Base-by-base conservation (phyloP, 2,888 invertebrate genomes). In the Mycalesis mineus region DNA sequence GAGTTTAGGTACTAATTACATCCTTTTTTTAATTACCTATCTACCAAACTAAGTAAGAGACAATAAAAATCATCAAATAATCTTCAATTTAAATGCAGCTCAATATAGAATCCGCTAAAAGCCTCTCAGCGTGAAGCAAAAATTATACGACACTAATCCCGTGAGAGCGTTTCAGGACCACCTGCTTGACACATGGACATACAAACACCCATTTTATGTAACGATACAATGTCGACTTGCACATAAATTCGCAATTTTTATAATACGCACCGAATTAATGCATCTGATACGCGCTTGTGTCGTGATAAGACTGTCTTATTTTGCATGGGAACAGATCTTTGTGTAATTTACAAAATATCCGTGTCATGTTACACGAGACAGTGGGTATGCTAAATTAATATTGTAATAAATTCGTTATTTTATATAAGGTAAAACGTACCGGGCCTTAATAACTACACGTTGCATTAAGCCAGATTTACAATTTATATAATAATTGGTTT, bases 221-320 rank as follows among this genome's bases (percentile, higher is more conserved):
- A 70, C 68, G 69, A 73, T 70, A 75, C 71, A 75, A 72, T 74
- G 65, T 70, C 56, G 65, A 59, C 73, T 70, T 65, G 75, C 70
- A 59, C 75, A 86, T 88, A 88, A 87, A 86, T 78, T 82, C 71
- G 73, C 77, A 74, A 69, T 78, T 84, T 87, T 88, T 85, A 85
- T 84, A 78, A 69, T 73, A 77, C 75, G 67, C 74, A 78, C 80
- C 77, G 73, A 79, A 84, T 84, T 82, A 83, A 81, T 66, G 70
- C 63, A 68, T 70, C 68, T 71, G 33, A 71, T 65, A 63, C 61
- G 66, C 61, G 64, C 51, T 64, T 67, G 67, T 67, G 67, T 68
- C 62, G 71, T 74, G 63, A 68, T 60, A 66, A 72, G 74, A 75
- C 69, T 62, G 42, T 58, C 68, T 76, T 69, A 71, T 77, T 75